Base-by-base conservation (phyloP, 2,113 vertebrate species). In the Tangachromis dhanisi region DNA sequence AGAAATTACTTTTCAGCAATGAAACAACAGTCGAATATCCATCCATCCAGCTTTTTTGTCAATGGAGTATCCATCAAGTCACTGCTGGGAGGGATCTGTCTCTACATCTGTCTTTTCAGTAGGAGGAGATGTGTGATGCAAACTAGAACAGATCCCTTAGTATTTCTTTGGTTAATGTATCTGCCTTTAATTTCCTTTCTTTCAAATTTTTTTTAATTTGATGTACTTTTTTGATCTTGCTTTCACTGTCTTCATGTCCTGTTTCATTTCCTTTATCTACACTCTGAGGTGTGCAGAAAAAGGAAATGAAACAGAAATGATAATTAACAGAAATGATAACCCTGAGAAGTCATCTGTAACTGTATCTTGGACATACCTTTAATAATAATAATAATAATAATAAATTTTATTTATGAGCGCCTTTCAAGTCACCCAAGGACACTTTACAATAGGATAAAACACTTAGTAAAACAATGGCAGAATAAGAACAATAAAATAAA, bases 161-260 rank as follows among this genome's bases (percentile, higher is more conserved):
- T 49, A n/a, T 31, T n/a, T 78, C 6, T 78, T 29, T 49, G 45
- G 24, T 51, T 51, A 78, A n/a, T 78, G 14, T 78, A 51, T n/a
- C 45, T 78, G 73, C 16, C 45, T 78, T 78, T 51, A 51, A 31
- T 78, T 78, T 31, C 45, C 16, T 78, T 78, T 47, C 26, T 51
- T 31, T 49, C 7, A 12, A 12, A 0, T 4, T 19, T 31, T 45
- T 31, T 31, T 31, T 0, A 8, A 19, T 49, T 49, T 49, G 42
- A 31, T 78, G n/a, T 49, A 31, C 24, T n/a, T 5, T 19, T 12
- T 78, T n/a, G 24, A 78, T 51, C 26, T 31, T 51, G 45, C 16
- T 31, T 47, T 49, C 45, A n/a, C 73, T 13, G 38, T 31, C 45
- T 78, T 31, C 71, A 49, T 9, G 14, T 29, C 9, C 16, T 49